phyloP scores from a whole-genome alignment of 1,140 invertebrate species.

The Drosophila oshimai region DNA sequence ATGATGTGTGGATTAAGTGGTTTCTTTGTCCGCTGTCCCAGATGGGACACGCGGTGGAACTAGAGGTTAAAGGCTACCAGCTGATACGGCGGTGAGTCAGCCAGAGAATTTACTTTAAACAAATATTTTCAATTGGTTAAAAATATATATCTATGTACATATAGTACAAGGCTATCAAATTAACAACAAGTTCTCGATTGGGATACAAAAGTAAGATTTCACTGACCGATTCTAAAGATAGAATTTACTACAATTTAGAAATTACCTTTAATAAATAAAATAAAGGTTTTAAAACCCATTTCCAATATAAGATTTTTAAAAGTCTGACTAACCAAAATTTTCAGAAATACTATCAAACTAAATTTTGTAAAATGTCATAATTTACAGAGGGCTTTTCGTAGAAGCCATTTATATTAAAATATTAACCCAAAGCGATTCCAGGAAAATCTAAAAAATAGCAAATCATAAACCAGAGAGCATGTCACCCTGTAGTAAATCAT shows the following conservation, averaged over 20 bases:
- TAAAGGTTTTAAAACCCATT: too few relatives aligned
- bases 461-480: not conserved
- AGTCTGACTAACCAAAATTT: not conserved
- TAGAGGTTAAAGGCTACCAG: not conserved
- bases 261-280: too few relatives aligned
- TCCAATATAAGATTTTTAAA: too few relatives aligned
- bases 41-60: not conserved
- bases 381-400: not conserved
- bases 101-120: not conserved
- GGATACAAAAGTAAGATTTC: too few relatives aligned
- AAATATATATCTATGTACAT: too few relatives aligned
- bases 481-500: not conserved
- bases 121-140: not conserved
- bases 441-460: not conserved
- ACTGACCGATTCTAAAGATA: too few relatives aligned
- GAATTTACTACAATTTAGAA: too few relatives aligned
- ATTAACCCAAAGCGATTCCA: not conserved
- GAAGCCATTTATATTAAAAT: not conserved
- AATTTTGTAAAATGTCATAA: not conserved
- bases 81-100: not conserved
- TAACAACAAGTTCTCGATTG: too few relatives aligned
- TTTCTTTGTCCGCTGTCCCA: constrained; percentile 18
- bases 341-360: not conserved
- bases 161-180: too few relatives aligned
- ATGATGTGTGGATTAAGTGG: constrained; percentile 22